Evolutionary conservation across 2,888 invertebrate species (phyloP), one percentile per base, ranked within the genome.

Genomic region (Cecidostiba fungosa): DNA sequence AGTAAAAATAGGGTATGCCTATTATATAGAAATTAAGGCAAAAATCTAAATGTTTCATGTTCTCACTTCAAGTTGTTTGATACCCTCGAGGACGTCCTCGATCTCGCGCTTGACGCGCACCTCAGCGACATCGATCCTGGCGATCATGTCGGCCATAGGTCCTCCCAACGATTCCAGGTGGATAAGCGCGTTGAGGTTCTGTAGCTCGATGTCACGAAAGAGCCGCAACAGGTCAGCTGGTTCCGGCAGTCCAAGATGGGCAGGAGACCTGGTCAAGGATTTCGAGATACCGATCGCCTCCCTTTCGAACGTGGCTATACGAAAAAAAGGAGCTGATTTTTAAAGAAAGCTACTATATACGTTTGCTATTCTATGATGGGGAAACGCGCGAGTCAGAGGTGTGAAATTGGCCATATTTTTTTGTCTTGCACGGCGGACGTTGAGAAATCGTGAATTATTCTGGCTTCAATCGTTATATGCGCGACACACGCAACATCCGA

Each of bases 141-240:
- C 92, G 36, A 93, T 93, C 84, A 96, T 92, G 72, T 93, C 94
- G 54, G 94, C 94, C 77, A 95, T 92, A 29, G 94, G 95, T 14
- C 94, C 94, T 0, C 94, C 94, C 73, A 96, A 89, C 86, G 95
- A 94, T 87, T 95, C 95, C 3, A 95, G 94, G 89, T 96, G 95
- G 66, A 95, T 93, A 88, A 96, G 94, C 79, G 95, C 95, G 91
- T 95, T 95, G 81, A 96, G 92, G 90, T 96, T 95, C 90, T 96
- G 96, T 87, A 94, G 92, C 91, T 96, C 96, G 90, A 96, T 95
- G 47, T 94, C 94, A 82, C 94, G 93, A 88, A 96, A 96, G 70
- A 95, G 94, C 70, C 94, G 91, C 74, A 95, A 91, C 73, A 96
- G 91, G 86, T 96, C 94, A 29, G 92, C 89, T 0, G 96, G 95